These are phyloP conservation scores for Macroglossus sobrinus DNA, from an alignment of 2,113 vertebrate genomes.

Conservation along the genomic window DNA sequence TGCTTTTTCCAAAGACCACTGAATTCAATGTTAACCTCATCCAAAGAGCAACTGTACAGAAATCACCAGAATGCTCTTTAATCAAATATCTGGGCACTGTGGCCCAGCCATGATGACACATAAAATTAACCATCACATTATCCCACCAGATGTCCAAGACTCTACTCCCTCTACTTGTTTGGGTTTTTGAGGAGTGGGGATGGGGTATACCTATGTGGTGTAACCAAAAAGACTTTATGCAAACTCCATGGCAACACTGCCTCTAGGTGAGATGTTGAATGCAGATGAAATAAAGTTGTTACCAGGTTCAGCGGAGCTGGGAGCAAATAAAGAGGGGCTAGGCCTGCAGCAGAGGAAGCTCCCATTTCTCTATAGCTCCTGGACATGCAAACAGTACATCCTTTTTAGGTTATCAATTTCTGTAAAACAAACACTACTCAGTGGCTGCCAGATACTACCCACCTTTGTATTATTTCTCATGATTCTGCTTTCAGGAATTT, in stretches of 20 bases:
- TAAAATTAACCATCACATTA: not conserved
- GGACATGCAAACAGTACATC: not conserved
- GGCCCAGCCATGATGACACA: not conserved
- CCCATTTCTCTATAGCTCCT: not conserved
- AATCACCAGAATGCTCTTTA: not conserved
- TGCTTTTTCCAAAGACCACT: not conserved
- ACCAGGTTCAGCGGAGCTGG: not conserved
- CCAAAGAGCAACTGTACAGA: not conserved
- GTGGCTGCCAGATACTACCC: not conserved
- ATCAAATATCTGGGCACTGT: not conserved
- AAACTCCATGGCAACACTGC: not conserved
- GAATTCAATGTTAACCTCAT: not conserved
- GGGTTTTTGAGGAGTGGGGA: not conserved
- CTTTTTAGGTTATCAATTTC: not conserved
- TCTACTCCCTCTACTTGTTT: not conserved
- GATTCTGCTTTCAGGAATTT: not conserved
- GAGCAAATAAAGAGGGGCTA: not conserved
- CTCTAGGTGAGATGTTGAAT: not conserved
- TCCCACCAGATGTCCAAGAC: not conserved
- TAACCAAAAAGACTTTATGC: not conserved
- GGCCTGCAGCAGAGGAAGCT: not conserved
- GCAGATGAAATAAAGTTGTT: not conserved
- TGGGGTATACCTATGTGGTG: accelerated
- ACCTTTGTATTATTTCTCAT: too few relatives aligned
- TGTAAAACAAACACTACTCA: not conserved